These are phyloP conservation scores for Ophion costatus DNA, from an alignment of 2,888 invertebrate species.

Conservation along the genomic window DNA sequence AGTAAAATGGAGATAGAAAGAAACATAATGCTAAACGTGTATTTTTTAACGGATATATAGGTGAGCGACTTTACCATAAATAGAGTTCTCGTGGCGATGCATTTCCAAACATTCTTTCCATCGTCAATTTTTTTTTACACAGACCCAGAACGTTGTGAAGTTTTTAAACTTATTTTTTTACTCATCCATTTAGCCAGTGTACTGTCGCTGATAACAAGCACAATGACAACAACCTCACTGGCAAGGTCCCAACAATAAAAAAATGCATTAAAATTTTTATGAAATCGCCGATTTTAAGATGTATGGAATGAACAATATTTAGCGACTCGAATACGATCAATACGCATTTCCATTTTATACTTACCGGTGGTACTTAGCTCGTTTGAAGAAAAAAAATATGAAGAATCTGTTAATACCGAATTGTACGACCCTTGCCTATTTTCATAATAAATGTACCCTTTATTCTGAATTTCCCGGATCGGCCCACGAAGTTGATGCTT, in stretches of 20 bases:
- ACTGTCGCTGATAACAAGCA: too few species aligned
- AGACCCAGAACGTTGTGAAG: neutral
- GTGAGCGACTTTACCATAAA: slow-evolving; percentile 27
- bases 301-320: too few species aligned
- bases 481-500: slow-evolving; percentile 74
- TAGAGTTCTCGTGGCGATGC: neutral
- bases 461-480: slow-evolving; percentile 36
- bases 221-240: too few species aligned
- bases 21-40: slow-evolving; percentile 42
- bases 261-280: too few species aligned
- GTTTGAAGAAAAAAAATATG: slow-evolving; percentile 24
- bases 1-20: slow-evolving; percentile 58
- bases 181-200: neutral
- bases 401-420: slow-evolving; percentile 9
- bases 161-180: neutral
- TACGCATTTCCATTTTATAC: neutral
- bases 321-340: neutral
- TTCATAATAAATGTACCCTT: slow-evolving; percentile 40
- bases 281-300: too few species aligned
- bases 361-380: slow-evolving; percentile 35
- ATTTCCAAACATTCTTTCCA: neutral
- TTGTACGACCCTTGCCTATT: neutral
- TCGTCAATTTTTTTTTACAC: neutral
- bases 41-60: slow-evolving; percentile 35
- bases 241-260: too few species aligned